Percentiles rank a stretch among this genome's conserved stretches.
Evolutionary conservation across 2,888 invertebrate species (phyloP).

Genomic region (Parnassius smintheus): DNA sequence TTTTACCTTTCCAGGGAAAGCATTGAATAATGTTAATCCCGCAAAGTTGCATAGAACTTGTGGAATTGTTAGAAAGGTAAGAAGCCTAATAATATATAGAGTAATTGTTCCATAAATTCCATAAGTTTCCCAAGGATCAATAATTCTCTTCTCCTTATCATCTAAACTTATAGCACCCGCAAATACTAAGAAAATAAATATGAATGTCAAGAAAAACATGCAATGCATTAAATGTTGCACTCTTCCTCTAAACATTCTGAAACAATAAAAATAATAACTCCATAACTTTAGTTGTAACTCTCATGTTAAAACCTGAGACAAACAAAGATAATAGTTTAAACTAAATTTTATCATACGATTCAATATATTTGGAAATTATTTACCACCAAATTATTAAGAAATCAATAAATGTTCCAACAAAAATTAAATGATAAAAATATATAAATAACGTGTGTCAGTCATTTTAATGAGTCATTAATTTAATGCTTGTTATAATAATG

Average conservation of each 20-base stretch:
- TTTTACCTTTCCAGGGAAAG: conserved; percentile 95
- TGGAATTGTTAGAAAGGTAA: conserved; percentile 93
- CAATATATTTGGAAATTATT: too few species aligned
- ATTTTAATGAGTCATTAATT: too few species aligned
- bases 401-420: too few species aligned
- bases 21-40: conserved; percentile 94
- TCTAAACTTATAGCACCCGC: conserved; percentile 83
- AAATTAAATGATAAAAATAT: too few species aligned
- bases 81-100: conserved; percentile 88
- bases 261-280: conserved; percentile 42
- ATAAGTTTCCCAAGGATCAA: conserved; percentile 92
- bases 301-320: too few species aligned
- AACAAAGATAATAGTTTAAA: too few species aligned
- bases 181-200: conserved; percentile 86
- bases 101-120: conserved; percentile 87
- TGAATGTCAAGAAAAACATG: conserved; percentile 86
- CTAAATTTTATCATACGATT: too few species aligned
- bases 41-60: conserved; percentile 94
- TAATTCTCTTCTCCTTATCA: conserved; percentile 77
- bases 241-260: conserved; percentile 83
- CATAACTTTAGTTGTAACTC: too few species aligned
- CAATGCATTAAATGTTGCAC: conserved; percentile 92
- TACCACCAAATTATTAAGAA: too few species aligned
- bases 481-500: too few species aligned
- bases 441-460: too few species aligned